phyloP scores from a whole-genome alignment of 2,113 vertebrate species.

The Phasianus colchicus region DNA sequence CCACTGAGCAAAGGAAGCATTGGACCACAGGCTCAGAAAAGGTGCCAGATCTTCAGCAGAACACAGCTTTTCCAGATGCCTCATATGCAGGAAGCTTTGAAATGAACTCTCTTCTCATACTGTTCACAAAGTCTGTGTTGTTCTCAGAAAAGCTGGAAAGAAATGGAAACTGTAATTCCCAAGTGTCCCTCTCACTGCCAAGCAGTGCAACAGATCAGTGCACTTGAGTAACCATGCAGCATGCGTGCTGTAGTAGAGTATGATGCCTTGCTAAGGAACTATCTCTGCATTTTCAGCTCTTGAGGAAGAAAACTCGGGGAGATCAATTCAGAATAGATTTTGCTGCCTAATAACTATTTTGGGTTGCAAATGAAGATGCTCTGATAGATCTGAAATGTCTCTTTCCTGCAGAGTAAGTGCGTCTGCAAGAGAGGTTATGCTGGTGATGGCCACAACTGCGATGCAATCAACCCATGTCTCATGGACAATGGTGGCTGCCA shows the following conservation, averaged over 20 bases:
- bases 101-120: background rate
- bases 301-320: background rate
- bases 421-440: slow-evolving; percentile 88
- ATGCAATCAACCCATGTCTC: slow-evolving; percentile 85
- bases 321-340: background rate
- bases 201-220: background rate
- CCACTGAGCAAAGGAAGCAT: background rate
- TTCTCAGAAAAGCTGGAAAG: background rate
- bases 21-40: background rate
- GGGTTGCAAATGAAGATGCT: background rate
- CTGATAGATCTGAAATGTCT: background rate
- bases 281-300: background rate
- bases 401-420: slow-evolving; percentile 85
- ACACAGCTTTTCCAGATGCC: background rate
- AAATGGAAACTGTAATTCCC: background rate
- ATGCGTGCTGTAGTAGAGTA: background rate
- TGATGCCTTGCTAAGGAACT: background rate
- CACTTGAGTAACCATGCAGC: background rate
- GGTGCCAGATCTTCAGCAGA: background rate
- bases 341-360: background rate
- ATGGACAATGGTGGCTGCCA: slow-evolving; percentile 90
- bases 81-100: background rate
- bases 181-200: background rate
- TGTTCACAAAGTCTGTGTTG: background rate
- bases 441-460: slow-evolving; percentile 87